Evolutionary conservation across 2,888 invertebrate genomes (phyloP), one percentile per base, ranked within the genome.

Genomic region (Amphipoea oculea): DNA sequence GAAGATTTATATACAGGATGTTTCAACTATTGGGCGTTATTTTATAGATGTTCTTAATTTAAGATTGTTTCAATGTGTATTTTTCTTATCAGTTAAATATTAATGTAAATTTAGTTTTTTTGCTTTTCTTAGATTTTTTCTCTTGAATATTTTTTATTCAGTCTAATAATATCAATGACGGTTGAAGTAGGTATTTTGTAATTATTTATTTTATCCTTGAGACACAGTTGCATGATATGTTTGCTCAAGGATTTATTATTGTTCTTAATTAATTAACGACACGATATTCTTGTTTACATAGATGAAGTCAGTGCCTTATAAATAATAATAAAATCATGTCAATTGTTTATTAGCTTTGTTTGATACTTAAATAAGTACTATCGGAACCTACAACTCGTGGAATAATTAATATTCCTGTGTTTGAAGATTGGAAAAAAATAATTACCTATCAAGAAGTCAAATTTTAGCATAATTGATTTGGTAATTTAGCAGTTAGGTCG

Each of bases 181-280:
- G 29, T 69, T 23, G 0, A 42, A 6, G 29, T 72, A 73, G 23
- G 40, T 67, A 51, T 36, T 62, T 66, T 63, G 48, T 51, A 71
- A 29, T 69, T 71, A 77, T 57, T 60, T 48, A 67, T 82, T 67
- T 82, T 86, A 84, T 86, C 86, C 78, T 83, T 86, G 76, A 87
- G 87, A 86, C 84, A 48, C 54, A 76, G 54, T 68, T 72, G 66
- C 29, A 45, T 60, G 66, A 69, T 70, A 76, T 78, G 51, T 74
- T 65, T 69, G 9, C 57, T 76, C 62, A 83, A 87, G 85, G 68
- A 60, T 87, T 74, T 75, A 60, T 86, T 73, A 72, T 75, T 70
- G 63, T 84, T 84, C 73, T 85, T 87, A 85, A 75, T 84, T 87
- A 86, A 85, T 79, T 77, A 73, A 42, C n/a, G 40, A 45, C 54